Percentiles rank a stretch among this genome's conserved stretches.
Conservation (phyloP, 2,888 invertebrate species). For the Acanthopleura granulata region DNA sequence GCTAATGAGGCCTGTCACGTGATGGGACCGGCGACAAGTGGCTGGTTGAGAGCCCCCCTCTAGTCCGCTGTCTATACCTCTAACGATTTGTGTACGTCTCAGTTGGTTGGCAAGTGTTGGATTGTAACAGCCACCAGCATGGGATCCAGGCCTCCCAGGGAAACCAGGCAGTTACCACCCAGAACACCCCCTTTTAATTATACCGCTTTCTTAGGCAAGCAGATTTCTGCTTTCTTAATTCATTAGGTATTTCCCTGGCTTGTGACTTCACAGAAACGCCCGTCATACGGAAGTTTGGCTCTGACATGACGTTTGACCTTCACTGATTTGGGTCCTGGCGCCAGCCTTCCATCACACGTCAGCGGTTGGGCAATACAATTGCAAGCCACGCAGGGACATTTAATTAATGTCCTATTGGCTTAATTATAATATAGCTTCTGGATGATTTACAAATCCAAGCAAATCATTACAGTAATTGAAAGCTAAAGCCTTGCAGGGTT, state of each 20-base stretch:
- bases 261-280: neutral
- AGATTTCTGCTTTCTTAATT: neutral
- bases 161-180: neutral
- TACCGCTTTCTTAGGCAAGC: constrained; percentile 1
- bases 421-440: neutral
- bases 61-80: neutral
- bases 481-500: too few relatives aligned
- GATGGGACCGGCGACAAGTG: neutral
- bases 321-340: neutral
- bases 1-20: constrained; percentile 13
- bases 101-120: neutral
- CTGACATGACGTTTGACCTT: neutral
- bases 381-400: neutral
- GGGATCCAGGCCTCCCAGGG: neutral
- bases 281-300: neutral
- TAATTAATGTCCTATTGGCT: constrained; percentile 5
- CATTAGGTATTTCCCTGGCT: neutral
- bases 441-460: neutral
- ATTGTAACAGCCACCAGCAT: neutral
- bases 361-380: neutral
- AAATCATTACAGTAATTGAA: constrained; percentile 10
- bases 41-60: neutral
- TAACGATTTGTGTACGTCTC: constrained; percentile 18
- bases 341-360: neutral
- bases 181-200: constrained; percentile 9